phyloP scores from a whole-genome alignment of 2,888 invertebrate species.

The Vesta saturnalis region DNA sequence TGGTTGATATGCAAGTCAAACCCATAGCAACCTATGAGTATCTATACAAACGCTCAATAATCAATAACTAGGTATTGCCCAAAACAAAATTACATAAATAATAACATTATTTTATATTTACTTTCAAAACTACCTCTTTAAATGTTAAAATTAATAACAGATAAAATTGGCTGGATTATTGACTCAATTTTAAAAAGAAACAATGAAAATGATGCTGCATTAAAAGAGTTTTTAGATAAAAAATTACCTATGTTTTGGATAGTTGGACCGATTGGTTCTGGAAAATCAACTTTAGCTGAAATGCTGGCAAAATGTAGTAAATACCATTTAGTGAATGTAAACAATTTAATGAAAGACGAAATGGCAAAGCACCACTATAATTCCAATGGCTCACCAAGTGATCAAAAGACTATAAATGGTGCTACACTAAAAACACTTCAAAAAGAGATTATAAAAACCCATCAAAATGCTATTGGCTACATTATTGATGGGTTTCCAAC shows the following conservation, averaged over 20 bases:
- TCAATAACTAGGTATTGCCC: no score
- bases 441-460: constrained; percentile 33
- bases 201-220: neutral
- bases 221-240: constrained; percentile 7
- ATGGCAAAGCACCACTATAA: constrained; percentile 31
- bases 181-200: no score
- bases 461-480: constrained; percentile 40
- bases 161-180: no score
- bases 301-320: constrained; percentile 43
- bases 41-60: neutral
- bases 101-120: no score
- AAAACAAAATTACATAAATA: no score
- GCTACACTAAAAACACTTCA: constrained; percentile 43
- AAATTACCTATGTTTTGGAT: constrained; percentile 46
- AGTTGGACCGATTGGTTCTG: constrained; percentile 44
- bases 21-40: neutral
- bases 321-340: constrained; percentile 41
- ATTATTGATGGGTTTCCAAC: constrained; percentile 49
- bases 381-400: neutral
- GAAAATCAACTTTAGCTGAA: constrained; percentile 43
- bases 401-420: no score
- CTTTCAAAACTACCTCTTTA: no score
- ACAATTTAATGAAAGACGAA: constrained; percentile 41
- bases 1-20: neutral
- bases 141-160: no score